Base-by-base conservation (phyloP, 2,113 vertebrate species). In the Hymenochirus boettgeri region DNA sequence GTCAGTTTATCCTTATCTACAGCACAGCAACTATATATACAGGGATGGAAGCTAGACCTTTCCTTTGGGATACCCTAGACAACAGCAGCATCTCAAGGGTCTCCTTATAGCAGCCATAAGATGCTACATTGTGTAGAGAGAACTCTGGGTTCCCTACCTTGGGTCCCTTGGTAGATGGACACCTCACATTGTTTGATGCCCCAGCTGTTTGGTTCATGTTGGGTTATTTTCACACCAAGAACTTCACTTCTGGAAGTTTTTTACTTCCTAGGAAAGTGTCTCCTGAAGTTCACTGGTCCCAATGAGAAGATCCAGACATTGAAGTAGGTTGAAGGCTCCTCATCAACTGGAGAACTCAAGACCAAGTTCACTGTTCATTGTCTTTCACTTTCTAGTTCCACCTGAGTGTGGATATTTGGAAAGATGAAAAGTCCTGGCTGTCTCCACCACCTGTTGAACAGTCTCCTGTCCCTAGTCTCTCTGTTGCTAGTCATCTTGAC, bases 131-230 rank as follows among this genome's bases (percentile, higher is more conserved):
- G n/a, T 8, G 7, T 6, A 27, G 0, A 59, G 13, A 58, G 13
- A 58, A 67, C 58, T 17, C 4, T n/a, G 15, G 25, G 22, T 12
- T 8, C 54, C 75, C 78, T 83, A 87, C 86, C 85, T 88, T 83
- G 57, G 82, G 72, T 61, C 72, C 75, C 62, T 88, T 78, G 73
- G 74, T 2, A 73, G 82, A 45, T 39, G 88, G 82, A 59, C 88
- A 90, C 54, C 85, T 79, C 66, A 89, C 82, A 56, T 81, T 85
- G 31, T 90, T 90, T 78, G 79, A 82, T 57, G 83, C 82, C 13
- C 88, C 85, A 0, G 87, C 88, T 1, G 88, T 90, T 70, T 90
- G 88, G 72, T 90, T 90, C 88, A 90, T 90, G 63, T 61, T 74
- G 33, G 15, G 15, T 13, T 35, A 12, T 3, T 13, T 35, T 35